These are phyloP conservation scores for Colossoma macropomum DNA, from an alignment of 2,113 vertebrate species.

Conservation along the genomic window DNA sequence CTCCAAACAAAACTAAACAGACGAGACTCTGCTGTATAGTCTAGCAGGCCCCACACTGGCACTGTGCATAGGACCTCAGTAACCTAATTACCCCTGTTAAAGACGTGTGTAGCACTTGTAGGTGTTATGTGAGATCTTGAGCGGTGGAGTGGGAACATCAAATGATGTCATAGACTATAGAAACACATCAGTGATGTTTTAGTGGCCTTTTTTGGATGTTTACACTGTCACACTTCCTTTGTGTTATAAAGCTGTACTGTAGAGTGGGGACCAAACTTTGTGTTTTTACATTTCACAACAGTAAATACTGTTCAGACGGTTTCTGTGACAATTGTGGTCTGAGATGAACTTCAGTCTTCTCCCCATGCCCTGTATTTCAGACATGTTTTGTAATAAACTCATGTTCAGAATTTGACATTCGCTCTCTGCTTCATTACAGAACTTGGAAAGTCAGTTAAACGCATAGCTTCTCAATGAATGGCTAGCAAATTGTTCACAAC, in stretches of 20 bases:
- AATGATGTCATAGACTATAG: neutral
- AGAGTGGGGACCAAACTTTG: neutral
- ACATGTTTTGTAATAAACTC: slow-evolving; percentile 16
- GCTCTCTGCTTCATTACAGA: neutral
- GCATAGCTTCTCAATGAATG: too few relatives aligned
- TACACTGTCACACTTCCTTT: neutral
- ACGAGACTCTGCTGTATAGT: slow-evolving; percentile 53
- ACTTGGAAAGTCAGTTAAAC: too few relatives aligned
- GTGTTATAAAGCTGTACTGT: neutral
- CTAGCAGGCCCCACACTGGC: slow-evolving; percentile 8
- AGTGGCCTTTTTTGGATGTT: neutral
- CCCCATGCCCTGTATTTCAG: neutral
- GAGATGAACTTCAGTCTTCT: neutral
- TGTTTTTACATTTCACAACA: neutral
- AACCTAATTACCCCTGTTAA: neutral
- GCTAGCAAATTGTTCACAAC: too few relatives aligned
- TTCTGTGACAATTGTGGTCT: neutral
- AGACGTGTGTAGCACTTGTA: neutral
- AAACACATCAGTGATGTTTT: neutral
- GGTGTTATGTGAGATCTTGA: neutral
- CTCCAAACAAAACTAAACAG: slow-evolving; percentile 85
- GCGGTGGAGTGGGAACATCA: neutral
- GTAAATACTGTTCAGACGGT: neutral
- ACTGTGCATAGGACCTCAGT: neutral
- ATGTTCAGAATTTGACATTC: neutral